A percentile compares a stretch with the other conserved stretches of the same genome.
Evolutionary conservation across 2,113 vertebrate species (phyloP).

Genomic region (Albula glossodonta): DNA sequence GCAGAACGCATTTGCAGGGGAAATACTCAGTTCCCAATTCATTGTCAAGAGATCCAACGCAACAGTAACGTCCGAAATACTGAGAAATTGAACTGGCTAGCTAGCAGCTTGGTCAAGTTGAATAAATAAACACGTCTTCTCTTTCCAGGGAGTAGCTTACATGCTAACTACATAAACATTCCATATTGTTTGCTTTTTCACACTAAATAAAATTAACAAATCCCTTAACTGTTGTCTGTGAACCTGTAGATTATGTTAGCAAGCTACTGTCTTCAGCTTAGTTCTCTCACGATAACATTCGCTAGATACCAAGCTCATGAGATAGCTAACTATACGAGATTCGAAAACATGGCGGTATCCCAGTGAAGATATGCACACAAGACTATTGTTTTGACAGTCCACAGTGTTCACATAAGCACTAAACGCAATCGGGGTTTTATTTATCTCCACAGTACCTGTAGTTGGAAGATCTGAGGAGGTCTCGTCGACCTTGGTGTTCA

Average conservation of each 20-base stretch:
- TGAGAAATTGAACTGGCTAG: constrained; percentile 36
- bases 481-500: constrained; percentile 58
- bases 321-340: constrained; percentile 29
- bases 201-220: too few relatives aligned
- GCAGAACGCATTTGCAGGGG: not conserved
- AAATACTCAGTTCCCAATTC: not conserved
- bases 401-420: not conserved
- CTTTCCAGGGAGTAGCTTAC: too few relatives aligned
- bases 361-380: constrained; percentile 9
- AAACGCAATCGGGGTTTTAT: not conserved
- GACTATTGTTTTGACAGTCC: not conserved
- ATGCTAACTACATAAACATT: too few relatives aligned
- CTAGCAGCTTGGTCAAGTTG: constrained; percentile 26
- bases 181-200: too few relatives aligned
- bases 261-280: not conserved
- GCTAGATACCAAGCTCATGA: constrained; percentile 31
- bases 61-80: not conserved
- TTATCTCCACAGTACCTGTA: constrained; percentile 34
- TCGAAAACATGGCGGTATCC: constrained; percentile 12
- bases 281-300: not conserved
- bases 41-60: not conserved
- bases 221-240: too few relatives aligned
- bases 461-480: constrained; percentile 34
- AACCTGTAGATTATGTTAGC: not conserved
- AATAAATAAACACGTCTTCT: constrained; percentile 26